A percentile compares a stretch with the other conserved stretches of the same genome.
Evolutionary conservation across 2,113 vertebrate species (phyloP).

Genomic region (Plecturocebus donacophilus): DNA sequence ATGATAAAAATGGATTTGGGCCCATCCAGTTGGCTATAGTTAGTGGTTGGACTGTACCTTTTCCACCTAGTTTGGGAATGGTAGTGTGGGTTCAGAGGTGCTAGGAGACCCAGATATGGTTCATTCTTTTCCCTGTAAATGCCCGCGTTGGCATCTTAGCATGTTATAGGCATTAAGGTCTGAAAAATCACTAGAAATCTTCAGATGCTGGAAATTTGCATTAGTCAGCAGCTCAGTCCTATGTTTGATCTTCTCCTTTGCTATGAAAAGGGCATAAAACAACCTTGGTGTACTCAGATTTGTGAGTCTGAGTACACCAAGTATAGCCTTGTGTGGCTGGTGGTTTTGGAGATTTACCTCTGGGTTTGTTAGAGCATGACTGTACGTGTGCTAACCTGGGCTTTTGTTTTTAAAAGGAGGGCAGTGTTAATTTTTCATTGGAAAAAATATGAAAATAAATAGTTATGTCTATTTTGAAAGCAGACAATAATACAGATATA

Average conservation of each 20-base stretch:
- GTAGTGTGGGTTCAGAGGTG: neutral
- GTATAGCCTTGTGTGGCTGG: neutral
- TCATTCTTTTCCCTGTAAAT: neutral
- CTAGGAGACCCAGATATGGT: neutral
- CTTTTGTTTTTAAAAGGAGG: conserved; percentile 40
- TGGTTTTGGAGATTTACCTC: neutral
- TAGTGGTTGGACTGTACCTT: neutral
- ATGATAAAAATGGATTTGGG: neutral
- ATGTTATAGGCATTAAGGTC: conserved; percentile 31
- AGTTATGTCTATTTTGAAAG: conserved; percentile 50
- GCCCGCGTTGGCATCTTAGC: neutral
- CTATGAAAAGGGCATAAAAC: conserved; percentile 6
- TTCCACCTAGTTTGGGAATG: neutral
- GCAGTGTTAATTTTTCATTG: neutral
- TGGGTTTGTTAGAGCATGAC: neutral
- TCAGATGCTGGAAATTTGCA: neutral
- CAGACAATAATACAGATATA: neutral
- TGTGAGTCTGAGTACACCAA: no score
- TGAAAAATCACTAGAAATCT: conserved; percentile 36
- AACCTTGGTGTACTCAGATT: neutral
- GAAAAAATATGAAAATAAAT: conserved; percentile 38
- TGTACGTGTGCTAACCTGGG: neutral
- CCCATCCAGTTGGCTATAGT: neutral
- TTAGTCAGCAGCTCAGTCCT: neutral
- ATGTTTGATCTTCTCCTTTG: neutral